These are phyloP conservation scores for Archips xylosteana DNA, from an alignment of 2,888 invertebrate genomes.

Conservation along the genomic window DNA sequence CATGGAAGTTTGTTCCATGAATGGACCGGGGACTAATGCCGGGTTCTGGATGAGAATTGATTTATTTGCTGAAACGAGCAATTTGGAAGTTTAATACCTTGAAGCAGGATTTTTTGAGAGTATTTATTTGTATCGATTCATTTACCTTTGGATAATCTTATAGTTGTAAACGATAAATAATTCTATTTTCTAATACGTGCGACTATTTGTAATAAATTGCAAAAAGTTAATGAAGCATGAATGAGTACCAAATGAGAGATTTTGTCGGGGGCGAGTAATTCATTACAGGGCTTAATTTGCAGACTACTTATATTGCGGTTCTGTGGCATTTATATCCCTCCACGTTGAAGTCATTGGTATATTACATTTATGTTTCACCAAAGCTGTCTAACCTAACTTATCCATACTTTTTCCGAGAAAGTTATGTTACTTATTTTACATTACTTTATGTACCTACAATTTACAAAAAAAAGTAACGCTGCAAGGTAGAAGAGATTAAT, in stretches of 20 bases:
- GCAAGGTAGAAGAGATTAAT: no score
- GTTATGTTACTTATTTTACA: background rate
- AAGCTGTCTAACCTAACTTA: no score
- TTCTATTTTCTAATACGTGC: background rate
- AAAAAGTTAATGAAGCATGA: slow-evolving; percentile 26
- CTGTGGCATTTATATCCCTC: slow-evolving; percentile 20
- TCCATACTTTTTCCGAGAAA: background rate
- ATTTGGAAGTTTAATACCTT: slow-evolving; percentile 14
- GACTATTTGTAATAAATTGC: slow-evolving; percentile 10
- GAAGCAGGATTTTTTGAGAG: background rate
- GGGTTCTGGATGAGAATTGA: slow-evolving; percentile 13
- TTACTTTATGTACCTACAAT: background rate
- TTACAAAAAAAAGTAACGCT: no score
- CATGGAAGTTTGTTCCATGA: slow-evolving; percentile 23
- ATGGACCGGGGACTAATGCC: slow-evolving; percentile 23
- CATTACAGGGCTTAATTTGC: slow-evolving; percentile 30
- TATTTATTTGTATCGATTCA: background rate
- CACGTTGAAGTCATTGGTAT: background rate
- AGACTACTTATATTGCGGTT: slow-evolving; percentile 25
- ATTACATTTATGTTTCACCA: background rate
- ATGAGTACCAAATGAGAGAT: slow-evolving; percentile 23
- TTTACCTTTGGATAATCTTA: slow-evolving; percentile 5
- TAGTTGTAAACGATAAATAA: background rate
- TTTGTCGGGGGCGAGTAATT: slow-evolving; percentile 20
- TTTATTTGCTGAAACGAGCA: slow-evolving; percentile 21